Evolutionary conservation across 2,888 invertebrate genomes (phyloP).

Genomic region (Apeira syringaria): DNA sequence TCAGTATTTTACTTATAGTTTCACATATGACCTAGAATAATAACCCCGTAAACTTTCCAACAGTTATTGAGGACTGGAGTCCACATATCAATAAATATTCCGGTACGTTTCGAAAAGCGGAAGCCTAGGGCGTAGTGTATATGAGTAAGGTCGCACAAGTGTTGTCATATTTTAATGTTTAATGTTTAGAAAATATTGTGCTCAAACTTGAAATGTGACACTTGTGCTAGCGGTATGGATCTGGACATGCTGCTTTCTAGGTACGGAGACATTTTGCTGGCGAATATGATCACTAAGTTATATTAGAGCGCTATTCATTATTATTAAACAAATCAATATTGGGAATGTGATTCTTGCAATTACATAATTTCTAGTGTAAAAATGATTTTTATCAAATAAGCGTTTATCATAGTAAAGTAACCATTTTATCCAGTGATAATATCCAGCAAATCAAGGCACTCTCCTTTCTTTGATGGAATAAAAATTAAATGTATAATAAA

Average conservation of each 20-base stretch:
- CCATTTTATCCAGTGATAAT: no score
- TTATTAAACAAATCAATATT: no score
- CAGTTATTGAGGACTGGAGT: conserved; percentile 21
- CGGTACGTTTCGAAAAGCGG: conserved; percentile 38
- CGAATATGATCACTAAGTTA: conserved; percentile 10
- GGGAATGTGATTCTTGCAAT: no score
- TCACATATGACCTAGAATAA: conserved; percentile 22
- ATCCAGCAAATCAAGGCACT: no score
- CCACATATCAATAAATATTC: conserved; percentile 20
- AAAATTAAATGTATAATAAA: no score
- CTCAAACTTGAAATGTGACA: conserved; percentile 54
- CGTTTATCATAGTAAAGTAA: no score
- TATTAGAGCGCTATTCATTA: not conserved
- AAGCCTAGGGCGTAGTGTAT: conserved; percentile 52
- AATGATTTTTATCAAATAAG: no score
- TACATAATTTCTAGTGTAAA: no score
- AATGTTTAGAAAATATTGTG: conserved; percentile 32
- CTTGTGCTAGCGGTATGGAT: conserved; percentile 40
- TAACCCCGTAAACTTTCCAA: conserved; percentile 14
- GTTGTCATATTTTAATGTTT: conserved; percentile 52
- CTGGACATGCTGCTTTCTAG: conserved; percentile 43
- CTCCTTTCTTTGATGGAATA: no score
- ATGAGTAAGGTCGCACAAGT: conserved; percentile 47
- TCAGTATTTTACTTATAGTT: conserved; percentile 52
- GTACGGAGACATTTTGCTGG: conserved; percentile 34